Conservation (phyloP, 2,113 vertebrate genomes). For the Sebastes fasciatus region DNA sequence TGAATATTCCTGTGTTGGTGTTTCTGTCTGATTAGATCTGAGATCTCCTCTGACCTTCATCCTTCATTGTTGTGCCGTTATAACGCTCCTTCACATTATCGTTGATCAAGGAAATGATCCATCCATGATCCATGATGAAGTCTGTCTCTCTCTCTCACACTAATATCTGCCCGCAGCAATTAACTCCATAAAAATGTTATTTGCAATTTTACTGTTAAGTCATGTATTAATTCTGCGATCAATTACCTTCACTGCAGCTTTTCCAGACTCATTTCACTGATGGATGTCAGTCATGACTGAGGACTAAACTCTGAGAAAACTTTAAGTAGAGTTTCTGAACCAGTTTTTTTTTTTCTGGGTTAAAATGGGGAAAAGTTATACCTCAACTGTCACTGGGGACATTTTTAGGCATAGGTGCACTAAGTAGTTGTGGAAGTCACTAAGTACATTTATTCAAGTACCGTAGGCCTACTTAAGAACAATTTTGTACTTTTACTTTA, state of each 20-base stretch:
- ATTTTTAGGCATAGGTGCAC: not conserved
- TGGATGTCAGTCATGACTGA: slow-evolving; percentile 39
- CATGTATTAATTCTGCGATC: slow-evolving; percentile 32
- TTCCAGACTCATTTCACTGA: slow-evolving; percentile 25
- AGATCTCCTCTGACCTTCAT: slow-evolving; percentile 21
- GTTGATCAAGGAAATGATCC: slow-evolving; percentile 48
- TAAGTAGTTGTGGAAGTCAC: not conserved
- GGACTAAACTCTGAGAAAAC: not conserved
- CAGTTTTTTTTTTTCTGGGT: no score
- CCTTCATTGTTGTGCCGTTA: slow-evolving; percentile 26
- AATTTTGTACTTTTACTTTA: no score
- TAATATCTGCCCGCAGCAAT: slow-evolving; percentile 17
- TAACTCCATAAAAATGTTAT: slow-evolving; percentile 34
- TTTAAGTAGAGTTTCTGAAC: not conserved
- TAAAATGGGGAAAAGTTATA: not conserved
- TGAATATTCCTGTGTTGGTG: not conserved
- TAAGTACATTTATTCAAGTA: not conserved
- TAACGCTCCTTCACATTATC: slow-evolving; percentile 19
- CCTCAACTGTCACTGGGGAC: not conserved
- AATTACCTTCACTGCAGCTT: slow-evolving; percentile 26
- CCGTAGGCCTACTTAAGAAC: no score
- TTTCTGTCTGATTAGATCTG: not conserved
- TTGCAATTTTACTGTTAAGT: slow-evolving; percentile 36
- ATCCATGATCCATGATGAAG: not conserved
- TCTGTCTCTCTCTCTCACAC: not conserved